phyloP scores from a whole-genome alignment of 2,888 invertebrate species.

The Cepaea hortensis region DNA sequence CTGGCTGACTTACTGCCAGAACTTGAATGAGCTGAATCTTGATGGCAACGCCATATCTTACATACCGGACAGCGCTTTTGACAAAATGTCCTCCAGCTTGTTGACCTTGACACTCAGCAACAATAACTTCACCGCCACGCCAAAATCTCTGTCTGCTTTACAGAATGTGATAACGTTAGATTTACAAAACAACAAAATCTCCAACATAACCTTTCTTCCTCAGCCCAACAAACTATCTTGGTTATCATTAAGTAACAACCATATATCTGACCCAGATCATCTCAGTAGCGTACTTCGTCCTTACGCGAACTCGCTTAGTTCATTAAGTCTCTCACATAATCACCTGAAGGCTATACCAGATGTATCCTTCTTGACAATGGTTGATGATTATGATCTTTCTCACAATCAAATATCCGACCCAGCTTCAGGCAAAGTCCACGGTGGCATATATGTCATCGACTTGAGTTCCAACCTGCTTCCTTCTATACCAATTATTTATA shows the following conservation, averaged over 20 bases:
- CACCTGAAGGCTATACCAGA: conserved; percentile 1
- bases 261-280: neutral
- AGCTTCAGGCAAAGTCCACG: neutral
- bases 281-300: neutral
- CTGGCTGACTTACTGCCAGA: neutral
- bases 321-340: neutral
- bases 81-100: neutral
- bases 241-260: conserved; percentile 6
- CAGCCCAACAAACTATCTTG: neutral
- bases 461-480: neutral
- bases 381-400: neutral
- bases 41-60: neutral
- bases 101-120: neutral
- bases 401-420: conserved; percentile 5
- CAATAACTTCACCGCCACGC: neutral
- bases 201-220: conserved; percentile 6
- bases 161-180: neutral
- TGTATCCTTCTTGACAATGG: neutral
- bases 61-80: neutral
- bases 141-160: neutral
- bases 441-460: neutral
- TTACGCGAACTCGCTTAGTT: neutral
- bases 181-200: neutral
- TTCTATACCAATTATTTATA: neutral
- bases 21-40: neutral